phyloP scores from a whole-genome alignment of 2,797 vertebrate species.

The Scyliorhinus canicula region DNA sequence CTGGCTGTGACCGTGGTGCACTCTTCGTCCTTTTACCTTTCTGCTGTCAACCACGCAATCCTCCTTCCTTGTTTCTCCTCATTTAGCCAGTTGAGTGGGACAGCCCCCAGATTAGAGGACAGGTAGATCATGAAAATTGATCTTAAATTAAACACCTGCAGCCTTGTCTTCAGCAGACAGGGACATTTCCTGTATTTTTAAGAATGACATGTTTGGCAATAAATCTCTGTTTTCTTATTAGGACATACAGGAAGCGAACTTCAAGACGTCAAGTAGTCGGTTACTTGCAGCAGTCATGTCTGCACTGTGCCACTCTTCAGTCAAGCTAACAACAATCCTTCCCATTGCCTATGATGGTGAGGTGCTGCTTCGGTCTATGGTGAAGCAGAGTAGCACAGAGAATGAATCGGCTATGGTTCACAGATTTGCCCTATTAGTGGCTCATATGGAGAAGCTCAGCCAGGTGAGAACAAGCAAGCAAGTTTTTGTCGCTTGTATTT shows the following conservation, averaged over 20 bases:
- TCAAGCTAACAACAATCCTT: slow-evolving; percentile 92
- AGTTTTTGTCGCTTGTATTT: neutral
- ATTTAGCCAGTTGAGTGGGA: neutral
- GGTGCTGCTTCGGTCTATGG: slow-evolving; percentile 82
- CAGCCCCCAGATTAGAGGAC: neutral
- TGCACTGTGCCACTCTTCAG: slow-evolving; percentile 90
- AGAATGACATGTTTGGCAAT: neutral
- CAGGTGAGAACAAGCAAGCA: slow-evolving; percentile 64
- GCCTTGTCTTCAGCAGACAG: neutral
- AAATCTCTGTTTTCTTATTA: slow-evolving; percentile 49
- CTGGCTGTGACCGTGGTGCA: no score
- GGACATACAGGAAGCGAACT: slow-evolving; percentile 97
- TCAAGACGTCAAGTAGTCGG: slow-evolving; percentile 92
- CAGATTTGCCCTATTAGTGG: slow-evolving; percentile 90
- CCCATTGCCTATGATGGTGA: slow-evolving; percentile 96
- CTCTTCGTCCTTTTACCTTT: neutral
- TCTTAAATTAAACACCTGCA: neutral
- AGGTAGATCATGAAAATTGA: neutral
- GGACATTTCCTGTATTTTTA: neutral
- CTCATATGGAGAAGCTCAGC: slow-evolving; percentile 97
- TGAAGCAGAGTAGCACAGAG: slow-evolving; percentile 97
- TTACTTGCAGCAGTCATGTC: slow-evolving; percentile 97
- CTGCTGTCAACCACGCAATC: neutral
- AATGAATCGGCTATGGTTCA: slow-evolving; percentile 93
- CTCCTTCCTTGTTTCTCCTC: neutral